Evolutionary conservation across 2,888 invertebrate genomes (phyloP), one percentile per base, ranked within the genome.

Genomic region (Eupelmus urozonus): DNA sequence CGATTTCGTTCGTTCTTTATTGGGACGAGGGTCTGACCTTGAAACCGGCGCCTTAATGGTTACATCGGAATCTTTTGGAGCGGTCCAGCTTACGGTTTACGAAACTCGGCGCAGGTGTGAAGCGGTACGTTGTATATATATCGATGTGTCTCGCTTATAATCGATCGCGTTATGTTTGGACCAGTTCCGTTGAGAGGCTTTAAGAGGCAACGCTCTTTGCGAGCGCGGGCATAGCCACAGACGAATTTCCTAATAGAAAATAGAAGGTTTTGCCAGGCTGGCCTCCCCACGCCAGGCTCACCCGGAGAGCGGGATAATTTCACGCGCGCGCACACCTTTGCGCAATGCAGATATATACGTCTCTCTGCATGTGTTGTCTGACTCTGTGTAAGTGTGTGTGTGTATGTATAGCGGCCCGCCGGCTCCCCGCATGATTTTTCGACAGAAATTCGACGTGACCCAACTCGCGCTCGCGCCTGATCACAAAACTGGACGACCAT

Each of bases 401-500:
- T 27, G 27, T 27, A 59, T 29, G 29, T 34, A 9, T 29, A n/a
- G n/a, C 20, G 55, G 9, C 29, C 16, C 34, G n/a, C 13, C 40
- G 40, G 55, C 42, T 34, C 7, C n/a, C 2, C 34, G 71, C 71
- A 53, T 34, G 72, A 63, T 63, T 74, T 63, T 74, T 74, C 74
- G 66, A 66, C 66, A 49, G 59, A 66, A 40, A 66, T 74, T 66
- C 59, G 66, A 49, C 40, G 62, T 27, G 45, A 57, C 34, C 51
- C 72, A 42, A 42, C 53, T 3, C 3, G 25, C 7, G 25, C n/a
- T 51, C 51, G n/a, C 20, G 5, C 27, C 18, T 1, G 49, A 63
- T 45, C 40, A 62, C 25, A n/a, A 18, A 76, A 76, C 71, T 66
- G 71, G 71, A 51, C 66, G 66, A 60, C 76, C 71, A 66, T 72